phyloP scores from a whole-genome alignment of 2,888 invertebrate genomes.

The Pristionchus maxplancki region DNA sequence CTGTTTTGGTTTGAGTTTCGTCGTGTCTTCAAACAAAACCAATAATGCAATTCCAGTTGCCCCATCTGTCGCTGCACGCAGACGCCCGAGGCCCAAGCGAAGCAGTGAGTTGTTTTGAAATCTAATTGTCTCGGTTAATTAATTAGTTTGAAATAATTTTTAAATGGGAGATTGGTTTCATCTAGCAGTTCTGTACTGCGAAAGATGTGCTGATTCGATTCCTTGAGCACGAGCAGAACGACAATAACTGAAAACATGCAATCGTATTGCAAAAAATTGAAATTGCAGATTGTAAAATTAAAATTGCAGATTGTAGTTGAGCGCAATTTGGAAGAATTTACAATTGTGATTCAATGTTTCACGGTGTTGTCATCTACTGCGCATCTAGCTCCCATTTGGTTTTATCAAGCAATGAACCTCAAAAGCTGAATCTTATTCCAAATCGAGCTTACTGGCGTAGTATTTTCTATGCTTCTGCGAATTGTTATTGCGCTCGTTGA shows the following conservation, averaged over 20 bases:
- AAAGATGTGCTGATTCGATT: not conserved
- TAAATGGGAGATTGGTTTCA: not conserved
- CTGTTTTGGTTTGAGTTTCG: not conserved
- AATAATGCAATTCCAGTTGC: conserved; percentile 83
- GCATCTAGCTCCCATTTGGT: too few relatives aligned
- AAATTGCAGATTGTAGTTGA: too few relatives aligned
- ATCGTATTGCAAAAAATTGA: too few relatives aligned
- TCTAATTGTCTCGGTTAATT: conserved; percentile 22
- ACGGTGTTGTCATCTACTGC: not conserved
- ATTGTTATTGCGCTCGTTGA: too few relatives aligned
- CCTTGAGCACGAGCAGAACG: too few relatives aligned
- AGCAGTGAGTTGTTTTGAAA: conserved; percentile 59
- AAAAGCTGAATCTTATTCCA: too few relatives aligned
- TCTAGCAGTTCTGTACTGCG: not conserved
- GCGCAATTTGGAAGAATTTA: not conserved
- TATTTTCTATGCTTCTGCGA: too few relatives aligned
- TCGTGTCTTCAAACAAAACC: not conserved
- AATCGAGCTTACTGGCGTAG: too few relatives aligned
- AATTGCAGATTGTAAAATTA: too few relatives aligned
- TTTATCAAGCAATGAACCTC: too few relatives aligned
- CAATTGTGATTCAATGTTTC: not conserved
- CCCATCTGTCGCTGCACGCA: conserved; percentile 95
- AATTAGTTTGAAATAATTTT: not conserved
- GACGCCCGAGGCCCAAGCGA: conserved; percentile 85
- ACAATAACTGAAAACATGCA: too few relatives aligned